Conservation (phyloP, 2,113 vertebrate species). For the Xenopus tropicalis region UCB_Xtro_10.0 CM004443.2:187179501-187180000, state of each 20-base stretch:
- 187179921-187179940: constrained; percentile 29
- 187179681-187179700: constrained; percentile 54
- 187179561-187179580: constrained; percentile 74
- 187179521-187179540: constrained; percentile 57
- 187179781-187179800: constrained; percentile 40
- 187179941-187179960: too few species aligned
- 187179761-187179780: constrained; percentile 20
- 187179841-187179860: too few species aligned
- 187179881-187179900: constrained; percentile 41
- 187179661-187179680: constrained; percentile 52
- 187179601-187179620: constrained; percentile 47
- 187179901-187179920: constrained; percentile 38
- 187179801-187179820: constrained; percentile 25
- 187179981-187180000: too few species aligned
- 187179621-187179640: constrained; percentile 47
- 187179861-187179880: constrained; percentile 28
- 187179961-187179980: too few species aligned
- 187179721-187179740: constrained; percentile 52
- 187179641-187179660: constrained; percentile 44
- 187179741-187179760: constrained; percentile 51
- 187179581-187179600: constrained; percentile 64
- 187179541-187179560: constrained; percentile 80
- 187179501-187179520: constrained; percentile 73
- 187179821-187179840: too few species aligned
- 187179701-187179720: constrained; percentile 52